Conservation (phyloP, 2,888 invertebrate species). For the Drosophila picticornis region DNA sequence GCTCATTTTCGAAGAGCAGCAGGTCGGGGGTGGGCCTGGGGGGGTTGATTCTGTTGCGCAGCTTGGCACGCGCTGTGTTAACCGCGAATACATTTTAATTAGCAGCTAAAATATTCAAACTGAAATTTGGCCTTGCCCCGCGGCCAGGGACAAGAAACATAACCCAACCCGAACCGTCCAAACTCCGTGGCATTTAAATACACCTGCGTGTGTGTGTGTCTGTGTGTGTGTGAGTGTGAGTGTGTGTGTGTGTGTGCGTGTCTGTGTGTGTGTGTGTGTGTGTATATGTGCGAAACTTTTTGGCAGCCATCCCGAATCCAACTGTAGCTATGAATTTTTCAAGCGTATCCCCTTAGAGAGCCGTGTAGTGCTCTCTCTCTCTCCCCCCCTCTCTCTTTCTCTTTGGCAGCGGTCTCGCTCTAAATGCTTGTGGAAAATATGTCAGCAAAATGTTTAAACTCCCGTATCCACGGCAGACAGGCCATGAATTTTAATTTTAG, state of each 20-base stretch:
- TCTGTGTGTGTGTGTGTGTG: conserved; percentile 34
- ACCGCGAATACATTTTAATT: conserved; percentile 80
- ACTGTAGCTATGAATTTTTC: conserved; percentile 69
- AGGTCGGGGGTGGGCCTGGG: neutral
- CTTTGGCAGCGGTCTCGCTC: neutral
- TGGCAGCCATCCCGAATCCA: conserved; percentile 36
- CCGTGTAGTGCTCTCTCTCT: neutral
- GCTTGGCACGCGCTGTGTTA: conserved; percentile 65
- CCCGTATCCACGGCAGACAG: conserved; percentile 12
- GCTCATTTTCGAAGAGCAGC: conserved; percentile 39
- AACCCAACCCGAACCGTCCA: neutral
- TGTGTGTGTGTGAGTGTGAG: conserved; percentile 4
- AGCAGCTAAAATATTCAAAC: conserved; percentile 80
- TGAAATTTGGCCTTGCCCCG: conserved; percentile 74
- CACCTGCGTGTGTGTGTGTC: conserved; percentile 20
- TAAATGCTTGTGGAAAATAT: conserved; percentile 43
- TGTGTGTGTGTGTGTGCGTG: neutral
- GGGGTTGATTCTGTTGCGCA: neutral
- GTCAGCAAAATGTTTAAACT: conserved; percentile 57
- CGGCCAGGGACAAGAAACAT: conserved; percentile 15
- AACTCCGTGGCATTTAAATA: neutral
- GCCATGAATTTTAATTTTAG: conserved; percentile 73
- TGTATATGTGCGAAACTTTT: conserved; percentile 52
- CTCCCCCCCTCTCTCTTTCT: neutral
- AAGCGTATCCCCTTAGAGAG: conserved; percentile 46